Base-by-base conservation (phyloP, 2,797 vertebrate species). In the Champsocephalus gunnari region DNA sequence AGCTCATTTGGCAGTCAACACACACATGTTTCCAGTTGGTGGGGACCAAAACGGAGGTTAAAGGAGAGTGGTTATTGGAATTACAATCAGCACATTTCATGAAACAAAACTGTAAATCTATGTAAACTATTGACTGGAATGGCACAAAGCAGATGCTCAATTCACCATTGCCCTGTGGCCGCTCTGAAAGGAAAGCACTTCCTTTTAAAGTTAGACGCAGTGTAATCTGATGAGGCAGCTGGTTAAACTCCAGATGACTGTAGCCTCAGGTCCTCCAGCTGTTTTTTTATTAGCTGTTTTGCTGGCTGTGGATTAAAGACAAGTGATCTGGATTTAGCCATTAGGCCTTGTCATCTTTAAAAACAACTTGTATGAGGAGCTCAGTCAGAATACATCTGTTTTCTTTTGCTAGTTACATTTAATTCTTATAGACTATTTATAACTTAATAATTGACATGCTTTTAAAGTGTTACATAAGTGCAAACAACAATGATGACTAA, bases 211-310 rank as follows among this genome's bases (percentile, higher is more conserved):
- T 64, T 54, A 24, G 74, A 54, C 60, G 54, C 61, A 61, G 45
- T 8, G 34, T 82, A 74, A 87, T 82, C 49, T 32, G 60, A 78
- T 56, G 71, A 64, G 77, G 73, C 84, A 81, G 73, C 73, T 76
- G 81, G 49, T 84, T 76, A 75, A 84, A 82, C 68, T 81, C 71
- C 82, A 75, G 43, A 83, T 77, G 75, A 67, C 63, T 78, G 38
- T 32, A 55, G 61, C 78, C 66, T 77, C 77, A 9, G 63, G 79
- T 61, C 53, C 47, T 80, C 48, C 63, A 76, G 66, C 65, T 41
- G 55, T 55, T 61, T 76, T 10, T 77, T 68, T 28, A 72, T 73
- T 56, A 71, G 66, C 28, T 12, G 45, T 55, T 41, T 44, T 49
- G 28, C 45, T 70, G 71, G 86, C 70, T 66, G 44, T 41, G 71